Evolutionary conservation across 2,113 vertebrate species (phyloP).

Genomic region (Ageneiosus marmoratus): DNA sequence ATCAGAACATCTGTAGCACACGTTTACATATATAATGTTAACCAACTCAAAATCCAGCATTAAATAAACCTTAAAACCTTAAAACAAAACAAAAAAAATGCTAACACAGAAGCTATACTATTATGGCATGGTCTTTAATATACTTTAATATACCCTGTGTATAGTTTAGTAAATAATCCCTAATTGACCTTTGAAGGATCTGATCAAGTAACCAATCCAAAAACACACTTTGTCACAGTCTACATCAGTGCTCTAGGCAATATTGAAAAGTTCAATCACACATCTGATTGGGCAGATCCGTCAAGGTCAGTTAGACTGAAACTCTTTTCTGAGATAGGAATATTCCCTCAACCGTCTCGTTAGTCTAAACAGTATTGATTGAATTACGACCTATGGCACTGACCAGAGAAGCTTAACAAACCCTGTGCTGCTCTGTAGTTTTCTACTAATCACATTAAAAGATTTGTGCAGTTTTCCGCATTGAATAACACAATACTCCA

Average conservation of each 20-base stretch:
- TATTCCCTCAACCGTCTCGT: slow-evolving; percentile 8
- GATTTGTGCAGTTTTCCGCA: slow-evolving; percentile 1
- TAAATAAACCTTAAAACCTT: background rate
- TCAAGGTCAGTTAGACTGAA: slow-evolving; percentile 11
- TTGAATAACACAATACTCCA: background rate
- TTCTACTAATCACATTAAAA: slow-evolving; percentile 28
- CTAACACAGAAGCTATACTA: no score
- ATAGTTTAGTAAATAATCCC: background rate
- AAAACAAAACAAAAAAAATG: no score
- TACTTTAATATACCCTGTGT: background rate
- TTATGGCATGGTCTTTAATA: background rate
- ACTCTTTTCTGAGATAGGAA: slow-evolving; percentile 18
- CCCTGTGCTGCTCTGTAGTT: slow-evolving; percentile 3
- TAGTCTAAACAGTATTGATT: slow-evolving; percentile 40
- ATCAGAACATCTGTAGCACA: background rate
- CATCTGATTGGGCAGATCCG: slow-evolving; percentile 29
- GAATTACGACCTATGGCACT: slow-evolving; percentile 16
- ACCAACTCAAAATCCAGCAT: background rate
- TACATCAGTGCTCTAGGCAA: background rate
- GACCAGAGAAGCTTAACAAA: slow-evolving; percentile 15
- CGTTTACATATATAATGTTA: background rate
- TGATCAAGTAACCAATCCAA: background rate
- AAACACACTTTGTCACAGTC: background rate
- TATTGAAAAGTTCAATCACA: slow-evolving; percentile 29
- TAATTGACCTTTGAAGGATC: background rate